Evolutionary conservation across 1,140 invertebrate species (phyloP).

Genomic region (Catajapyx aquilonaris): DNA sequence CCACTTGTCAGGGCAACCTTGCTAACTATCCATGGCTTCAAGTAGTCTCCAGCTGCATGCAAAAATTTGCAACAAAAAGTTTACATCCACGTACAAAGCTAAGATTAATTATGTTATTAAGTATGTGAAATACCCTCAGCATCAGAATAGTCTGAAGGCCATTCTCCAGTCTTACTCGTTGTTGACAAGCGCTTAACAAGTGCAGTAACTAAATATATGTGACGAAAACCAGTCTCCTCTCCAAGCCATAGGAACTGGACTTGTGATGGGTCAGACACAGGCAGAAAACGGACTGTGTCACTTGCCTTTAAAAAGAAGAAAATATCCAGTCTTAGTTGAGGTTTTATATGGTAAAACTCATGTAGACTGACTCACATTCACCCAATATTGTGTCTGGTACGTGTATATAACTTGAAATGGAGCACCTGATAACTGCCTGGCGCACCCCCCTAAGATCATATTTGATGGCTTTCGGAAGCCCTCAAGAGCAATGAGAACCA

Average conservation of each 20-base stretch:
- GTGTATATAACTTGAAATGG: not conserved
- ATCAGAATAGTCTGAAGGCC: no score
- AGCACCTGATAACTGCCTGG: no score
- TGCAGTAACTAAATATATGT: conserved; percentile 60
- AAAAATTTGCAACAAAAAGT: no score
- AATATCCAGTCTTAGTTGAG: not conserved
- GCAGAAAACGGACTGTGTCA: conserved; percentile 5
- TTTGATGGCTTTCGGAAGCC: conserved; percentile 8
- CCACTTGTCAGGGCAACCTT: conserved; percentile 52
- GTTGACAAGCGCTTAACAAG: no score
- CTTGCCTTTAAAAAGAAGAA: conserved; percentile 1
- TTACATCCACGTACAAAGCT: no score
- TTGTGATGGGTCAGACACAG: conserved; percentile 46
- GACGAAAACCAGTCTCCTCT: conserved; percentile 76
- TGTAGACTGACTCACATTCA: not conserved
- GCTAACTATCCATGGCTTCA: conserved; percentile 24
- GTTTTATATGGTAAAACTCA: not conserved
- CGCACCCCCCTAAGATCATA: not conserved
- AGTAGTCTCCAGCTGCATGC: no score
- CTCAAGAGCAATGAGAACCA: conserved; percentile 22
- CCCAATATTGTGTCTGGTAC: not conserved
- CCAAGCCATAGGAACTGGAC: conserved; percentile 76
- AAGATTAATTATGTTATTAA: no score
- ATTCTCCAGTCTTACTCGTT: no score
- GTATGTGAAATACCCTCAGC: no score